phyloP scores from a whole-genome alignment of 2,113 vertebrate genomes.

The Colaptes auratus region DNA sequence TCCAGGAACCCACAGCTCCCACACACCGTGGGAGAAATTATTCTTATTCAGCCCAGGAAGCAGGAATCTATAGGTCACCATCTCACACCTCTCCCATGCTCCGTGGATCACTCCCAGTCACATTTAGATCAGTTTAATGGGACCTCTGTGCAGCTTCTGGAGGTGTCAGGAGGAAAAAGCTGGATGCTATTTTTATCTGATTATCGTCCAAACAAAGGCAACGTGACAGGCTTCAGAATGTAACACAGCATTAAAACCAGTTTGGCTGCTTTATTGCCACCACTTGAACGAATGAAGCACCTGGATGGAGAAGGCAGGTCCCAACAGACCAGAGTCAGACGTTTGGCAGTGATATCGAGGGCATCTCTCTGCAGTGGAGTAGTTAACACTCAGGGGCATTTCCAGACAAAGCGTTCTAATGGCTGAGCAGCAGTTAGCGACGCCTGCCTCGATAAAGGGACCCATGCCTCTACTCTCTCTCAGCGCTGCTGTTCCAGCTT shows the following conservation, averaged over 20 bases:
- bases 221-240: background rate
- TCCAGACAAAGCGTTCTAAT: conserved; percentile 16
- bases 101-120: background rate
- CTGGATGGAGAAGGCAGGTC: conserved; percentile 65
- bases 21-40: background rate
- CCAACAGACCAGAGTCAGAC: conserved; percentile 50
- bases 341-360: conserved; percentile 1
- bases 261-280: conserved; percentile 57
- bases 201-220: background rate
- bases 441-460: background rate
- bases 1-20: background rate
- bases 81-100: background rate
- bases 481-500: background rate
- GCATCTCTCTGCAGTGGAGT: conserved; percentile 50
- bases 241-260: conserved; percentile 21
- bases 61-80: background rate
- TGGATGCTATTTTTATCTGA: background rate
- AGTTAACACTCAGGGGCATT: conserved; percentile 29
- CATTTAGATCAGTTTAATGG: background rate
- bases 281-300: conserved; percentile 30
- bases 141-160: background rate
- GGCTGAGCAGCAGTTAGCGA: background rate
- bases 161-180: background rate
- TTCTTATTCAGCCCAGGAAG: background rate
- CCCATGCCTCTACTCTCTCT: background rate